Base-by-base conservation (phyloP, 1,140 invertebrate species). In the Bombus picipes region DNA sequence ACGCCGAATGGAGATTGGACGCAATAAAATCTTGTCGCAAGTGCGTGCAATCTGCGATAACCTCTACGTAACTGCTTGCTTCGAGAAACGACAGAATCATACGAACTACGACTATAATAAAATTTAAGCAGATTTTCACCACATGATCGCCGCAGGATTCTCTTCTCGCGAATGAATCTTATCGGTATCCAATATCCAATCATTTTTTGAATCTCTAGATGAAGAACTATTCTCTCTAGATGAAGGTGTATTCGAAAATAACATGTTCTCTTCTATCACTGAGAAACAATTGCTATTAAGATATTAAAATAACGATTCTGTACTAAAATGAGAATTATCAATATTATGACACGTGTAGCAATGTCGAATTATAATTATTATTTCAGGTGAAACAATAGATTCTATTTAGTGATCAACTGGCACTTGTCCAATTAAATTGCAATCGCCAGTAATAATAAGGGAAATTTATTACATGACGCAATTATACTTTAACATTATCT, bases 11-110 rank as follows among this genome's bases (percentile, higher is more conserved):
- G 66, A 80, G 47, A 80, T 81, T 81, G 80, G 70, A 81, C 68
- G 70, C 80, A 62, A 62, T 81, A 81, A 81, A 81, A 81, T 73
- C 70, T 39, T 12, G 39, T 39, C 8, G 53, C 12, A 28, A 43
- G 70, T 81, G 79, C 70, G 80, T 81, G 70, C 80, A 81, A 81
- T 81, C 68, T 43, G 43, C 57, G 79, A 68, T 72, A 81, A 81
- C 80, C 15, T 43, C 37, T 62, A 53, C 18, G n/a, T 39, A 47
- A 73, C 72, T 57, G 53, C 25, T 62, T 39, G 25, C n/a, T 73
- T 73, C 68, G 79, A 59, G 79, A 22, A 73, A 41, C 68, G 70
- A 25, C 28, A 59, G 53, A 59, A 72, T 25, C 53, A 10, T 81
- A 72, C 34, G 79, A 81, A 32, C 32, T 34, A n/a, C 25, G 43